Evolutionary conservation across 2,888 invertebrate genomes (phyloP).

Genomic region (Cantharis nigra): DNA sequence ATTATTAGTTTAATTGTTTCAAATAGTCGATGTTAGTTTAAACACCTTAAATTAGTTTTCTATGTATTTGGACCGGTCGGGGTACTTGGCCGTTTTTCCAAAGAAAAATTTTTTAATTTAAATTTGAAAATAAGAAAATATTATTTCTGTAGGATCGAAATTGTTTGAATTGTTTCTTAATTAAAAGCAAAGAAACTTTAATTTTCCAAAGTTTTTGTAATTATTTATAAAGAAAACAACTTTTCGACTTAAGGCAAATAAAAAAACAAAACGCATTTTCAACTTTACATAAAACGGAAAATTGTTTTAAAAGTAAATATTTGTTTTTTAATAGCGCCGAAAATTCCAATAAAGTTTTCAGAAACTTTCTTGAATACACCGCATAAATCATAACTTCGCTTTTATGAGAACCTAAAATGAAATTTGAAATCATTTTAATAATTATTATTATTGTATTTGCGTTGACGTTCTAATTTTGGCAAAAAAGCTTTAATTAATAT

Average conservation of each 20-base stretch:
- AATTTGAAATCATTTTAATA: not conserved
- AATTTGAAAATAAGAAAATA: no score
- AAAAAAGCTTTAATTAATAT: not conserved
- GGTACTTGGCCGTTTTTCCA: no score
- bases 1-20: no score
- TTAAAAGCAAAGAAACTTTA: not conserved
- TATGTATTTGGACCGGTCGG: no score
- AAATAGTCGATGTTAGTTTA: no score
- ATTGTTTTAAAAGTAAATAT: constrained; percentile 2
- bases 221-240: not conserved
- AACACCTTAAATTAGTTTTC: no score
- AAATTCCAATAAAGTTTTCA: not conserved
- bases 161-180: not conserved
- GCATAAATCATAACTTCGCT: constrained; percentile 1
- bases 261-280: not conserved
- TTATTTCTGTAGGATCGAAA: not conserved
- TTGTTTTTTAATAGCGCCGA: not conserved
- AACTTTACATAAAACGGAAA: not conserved
- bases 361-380: not conserved
- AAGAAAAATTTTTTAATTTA: no score
- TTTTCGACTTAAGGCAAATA: not conserved
- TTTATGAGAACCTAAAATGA: not conserved
- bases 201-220: not conserved
- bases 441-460: not conserved
- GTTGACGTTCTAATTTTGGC: not conserved